Evolutionary conservation across 2,797 vertebrate species (phyloP).

Genomic region (Coendou prehensilis): DNA sequence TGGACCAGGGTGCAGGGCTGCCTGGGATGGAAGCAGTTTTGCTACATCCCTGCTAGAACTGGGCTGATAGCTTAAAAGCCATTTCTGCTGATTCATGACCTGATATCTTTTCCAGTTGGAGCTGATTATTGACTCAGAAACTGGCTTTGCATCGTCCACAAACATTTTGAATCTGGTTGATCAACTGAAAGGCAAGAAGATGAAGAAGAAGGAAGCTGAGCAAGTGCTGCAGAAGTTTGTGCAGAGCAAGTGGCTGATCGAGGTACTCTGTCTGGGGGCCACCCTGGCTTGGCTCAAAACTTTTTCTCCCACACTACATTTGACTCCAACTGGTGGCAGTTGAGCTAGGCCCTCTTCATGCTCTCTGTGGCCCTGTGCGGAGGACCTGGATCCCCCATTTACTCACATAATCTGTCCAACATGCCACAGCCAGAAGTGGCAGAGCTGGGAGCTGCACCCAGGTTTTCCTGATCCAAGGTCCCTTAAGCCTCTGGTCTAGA

Average conservation of each 20-base stretch:
- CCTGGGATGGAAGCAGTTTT: not conserved
- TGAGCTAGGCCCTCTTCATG: not conserved
- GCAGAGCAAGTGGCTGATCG: constrained; percentile 95
- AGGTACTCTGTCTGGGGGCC: constrained; percentile 89
- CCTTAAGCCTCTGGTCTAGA: not conserved
- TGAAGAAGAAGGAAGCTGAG: constrained; percentile 97
- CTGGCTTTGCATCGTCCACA: constrained; percentile 94
- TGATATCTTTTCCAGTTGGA: constrained; percentile 92
- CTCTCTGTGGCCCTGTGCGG: not conserved
- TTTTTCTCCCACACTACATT: not conserved
- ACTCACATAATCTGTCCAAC: not conserved
- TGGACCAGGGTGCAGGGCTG: fast-evolving
- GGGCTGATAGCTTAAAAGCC: not conserved
- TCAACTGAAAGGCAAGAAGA: constrained; percentile 94
- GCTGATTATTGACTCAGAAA: constrained; percentile 94
- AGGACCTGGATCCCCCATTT: not conserved
- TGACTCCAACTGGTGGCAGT: not conserved
- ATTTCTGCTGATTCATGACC: not conserved
- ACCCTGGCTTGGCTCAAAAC: not conserved
- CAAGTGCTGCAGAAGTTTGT: constrained; percentile 94
- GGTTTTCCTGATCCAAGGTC: not conserved
- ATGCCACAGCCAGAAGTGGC: not conserved
- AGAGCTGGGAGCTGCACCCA: not conserved
- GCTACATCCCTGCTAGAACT: not conserved
- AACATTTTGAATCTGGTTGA: constrained; percentile 95